A percentile compares a stretch with the other conserved stretches of the same genome.
phyloP scores from a whole-genome alignment of 2,797 vertebrate species.

The Periparus ater region DNA sequence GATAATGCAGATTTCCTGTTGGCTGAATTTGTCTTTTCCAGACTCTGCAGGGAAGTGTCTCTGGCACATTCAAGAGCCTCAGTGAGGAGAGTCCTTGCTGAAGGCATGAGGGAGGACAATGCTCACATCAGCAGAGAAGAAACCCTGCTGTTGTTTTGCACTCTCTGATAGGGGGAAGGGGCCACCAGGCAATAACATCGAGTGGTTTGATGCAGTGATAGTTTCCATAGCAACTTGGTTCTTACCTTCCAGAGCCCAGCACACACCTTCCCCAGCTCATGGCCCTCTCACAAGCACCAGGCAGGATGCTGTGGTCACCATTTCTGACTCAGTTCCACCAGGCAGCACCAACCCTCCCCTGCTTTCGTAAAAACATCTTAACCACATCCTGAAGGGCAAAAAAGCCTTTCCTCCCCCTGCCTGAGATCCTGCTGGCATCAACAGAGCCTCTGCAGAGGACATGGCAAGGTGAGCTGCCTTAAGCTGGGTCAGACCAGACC shows the following conservation, averaged over 20 bases:
- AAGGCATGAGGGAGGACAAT: background rate
- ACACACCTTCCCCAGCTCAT: background rate
- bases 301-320: slow-evolving; percentile 43
- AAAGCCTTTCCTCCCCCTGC: background rate
- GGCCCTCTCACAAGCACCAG: background rate
- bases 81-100: background rate
- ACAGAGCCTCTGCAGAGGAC: background rate
- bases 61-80: background rate
- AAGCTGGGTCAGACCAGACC: background rate
- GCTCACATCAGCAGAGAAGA: background rate
- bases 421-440: background rate
- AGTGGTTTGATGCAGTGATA: background rate
- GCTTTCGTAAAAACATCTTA: background rate
- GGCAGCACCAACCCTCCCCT: background rate
- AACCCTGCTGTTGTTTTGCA: background rate
- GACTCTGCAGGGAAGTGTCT: background rate
- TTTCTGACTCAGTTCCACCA: background rate
- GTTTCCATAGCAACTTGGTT: background rate
- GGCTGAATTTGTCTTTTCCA: background rate
- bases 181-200: background rate
- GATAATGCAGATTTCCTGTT: background rate
- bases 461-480: background rate
- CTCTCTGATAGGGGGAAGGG: background rate
- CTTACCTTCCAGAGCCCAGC: background rate
- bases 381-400: slow-evolving; percentile 32